A percentile compares a stretch with the other conserved stretches of the same genome.
Evolutionary conservation across 1,140 invertebrate genomes (phyloP).

Genomic region (Heliconius melpomene): DNA sequence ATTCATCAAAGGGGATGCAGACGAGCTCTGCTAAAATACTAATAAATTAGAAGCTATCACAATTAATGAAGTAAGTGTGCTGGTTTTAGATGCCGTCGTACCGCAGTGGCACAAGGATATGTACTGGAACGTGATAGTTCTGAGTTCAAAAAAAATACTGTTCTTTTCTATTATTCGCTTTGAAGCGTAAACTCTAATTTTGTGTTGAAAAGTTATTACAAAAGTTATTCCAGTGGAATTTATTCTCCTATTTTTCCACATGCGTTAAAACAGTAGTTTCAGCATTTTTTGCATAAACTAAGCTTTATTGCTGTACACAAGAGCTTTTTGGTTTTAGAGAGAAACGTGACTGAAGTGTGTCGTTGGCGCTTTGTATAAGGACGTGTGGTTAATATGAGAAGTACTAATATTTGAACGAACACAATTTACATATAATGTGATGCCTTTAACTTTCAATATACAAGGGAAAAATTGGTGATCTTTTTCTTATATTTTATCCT

Average conservation of each 20-base stretch:
- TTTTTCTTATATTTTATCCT: too few relatives aligned
- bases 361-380: conserved; percentile 4
- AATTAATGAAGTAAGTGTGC: background rate
- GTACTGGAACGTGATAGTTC: too few relatives aligned
- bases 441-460: background rate
- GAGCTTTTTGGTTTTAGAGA: background rate
- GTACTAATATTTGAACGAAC: background rate
- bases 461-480: background rate
- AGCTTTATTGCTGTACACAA: background rate
- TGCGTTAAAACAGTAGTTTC: background rate
- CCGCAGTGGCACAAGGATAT: too few relatives aligned
- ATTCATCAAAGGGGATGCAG: background rate
- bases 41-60: background rate
- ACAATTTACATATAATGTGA: background rate
- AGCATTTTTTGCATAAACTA: background rate
- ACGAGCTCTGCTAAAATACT: background rate
- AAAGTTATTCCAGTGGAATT: background rate
- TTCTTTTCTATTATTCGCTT: background rate
- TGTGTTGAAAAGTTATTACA: background rate
- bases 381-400: conserved; percentile 10
- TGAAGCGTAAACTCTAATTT: background rate
- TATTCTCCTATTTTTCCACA: background rate
- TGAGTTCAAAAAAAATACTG: background rate
- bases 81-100: too few relatives aligned
- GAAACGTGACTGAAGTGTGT: conserved; percentile 6